Base-by-base conservation (phyloP, 1,140 invertebrate genomes). In the Plutomurus gul region DNA sequence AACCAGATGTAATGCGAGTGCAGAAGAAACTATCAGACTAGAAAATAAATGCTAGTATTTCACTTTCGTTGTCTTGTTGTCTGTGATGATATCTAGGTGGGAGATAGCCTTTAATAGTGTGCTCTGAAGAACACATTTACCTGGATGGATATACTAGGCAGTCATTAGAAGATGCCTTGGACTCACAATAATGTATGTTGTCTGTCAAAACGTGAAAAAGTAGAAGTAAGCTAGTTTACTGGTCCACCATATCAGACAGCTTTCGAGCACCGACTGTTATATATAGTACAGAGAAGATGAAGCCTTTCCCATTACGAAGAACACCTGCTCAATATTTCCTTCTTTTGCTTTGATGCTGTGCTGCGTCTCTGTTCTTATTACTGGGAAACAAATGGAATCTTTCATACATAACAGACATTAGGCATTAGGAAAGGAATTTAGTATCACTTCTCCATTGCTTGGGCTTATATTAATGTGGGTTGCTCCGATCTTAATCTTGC, bases 251-350 rank as follows among this genome's bases (percentile, higher is more conserved):
- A 4, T 30, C 36, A 4, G 3, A 36, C 16, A 43, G 10, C 11
- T 43, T 43, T 65, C 56, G 16, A 25, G 30, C 16, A 22, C 36
- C 30, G 16, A 8, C 10, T 36, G n/a, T 25, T n/a, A 60, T 33
- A 65, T 25, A 25, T 16, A n/a, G 3, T 65, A 27, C 56, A 33
- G 18, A 33, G 56, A 65, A 65, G 56, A 65, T 65, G 56, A 30
- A 65, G 56, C 36, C 56, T 65, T 65, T 25, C 36, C 56, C 27
- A 65, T 65, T 65, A 65, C 56, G 7, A 65, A 36, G 56, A 60
- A 65, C 56, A 65, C 56, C 56, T 65, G 56, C 56, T 36, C 56
- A 65, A 65, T 65, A n/a, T 65, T 65, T 65, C 27, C 56, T 65
- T 65, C 18, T 27, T 33, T n/a, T n/a, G n/a, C n/a, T n/a, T n/a